Evolutionary conservation across 2,888 invertebrate genomes (phyloP).

Genomic region (Smittia sp.): DNA sequence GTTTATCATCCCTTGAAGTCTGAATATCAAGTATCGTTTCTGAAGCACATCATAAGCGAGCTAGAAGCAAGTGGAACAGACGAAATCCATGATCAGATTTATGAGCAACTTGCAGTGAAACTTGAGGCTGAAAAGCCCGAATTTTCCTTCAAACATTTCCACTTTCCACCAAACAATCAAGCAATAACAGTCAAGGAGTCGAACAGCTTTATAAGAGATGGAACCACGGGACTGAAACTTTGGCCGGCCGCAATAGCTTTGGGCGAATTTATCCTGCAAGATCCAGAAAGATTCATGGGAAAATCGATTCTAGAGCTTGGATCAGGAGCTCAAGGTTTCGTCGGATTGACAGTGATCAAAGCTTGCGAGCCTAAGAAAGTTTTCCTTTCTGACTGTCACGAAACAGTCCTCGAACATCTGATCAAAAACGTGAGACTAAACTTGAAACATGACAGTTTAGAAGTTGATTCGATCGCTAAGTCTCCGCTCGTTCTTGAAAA

Average conservation of each 20-base stretch:
- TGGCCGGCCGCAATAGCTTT: constrained; percentile 76
- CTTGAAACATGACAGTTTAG: constrained; percentile 41
- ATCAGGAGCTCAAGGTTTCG: constrained; percentile 73
- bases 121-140: constrained; percentile 52
- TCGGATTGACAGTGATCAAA: constrained; percentile 63
- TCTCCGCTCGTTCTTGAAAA: constrained; percentile 42
- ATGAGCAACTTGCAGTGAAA: constrained; percentile 58
- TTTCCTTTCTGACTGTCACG: constrained; percentile 68
- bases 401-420: constrained; percentile 62
- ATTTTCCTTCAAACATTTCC: constrained; percentile 65
- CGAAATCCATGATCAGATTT: constrained; percentile 67
- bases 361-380: constrained; percentile 58
- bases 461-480: not conserved
- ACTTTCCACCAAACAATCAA: constrained; percentile 45
- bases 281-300: constrained; percentile 55
- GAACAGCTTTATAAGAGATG: constrained; percentile 68
- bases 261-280: constrained; percentile 66
- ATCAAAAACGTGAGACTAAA: constrained; percentile 64
- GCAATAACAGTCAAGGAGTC: constrained; percentile 67
- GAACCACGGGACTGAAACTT: constrained; percentile 75
- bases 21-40: constrained; percentile 63
- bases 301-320: constrained; percentile 72
- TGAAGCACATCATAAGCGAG: constrained; percentile 62
- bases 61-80: constrained; percentile 59
- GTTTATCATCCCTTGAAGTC: constrained; percentile 61